Conservation (phyloP, 2,888 invertebrate genomes). For the Tachystola acroxantha region DNA sequence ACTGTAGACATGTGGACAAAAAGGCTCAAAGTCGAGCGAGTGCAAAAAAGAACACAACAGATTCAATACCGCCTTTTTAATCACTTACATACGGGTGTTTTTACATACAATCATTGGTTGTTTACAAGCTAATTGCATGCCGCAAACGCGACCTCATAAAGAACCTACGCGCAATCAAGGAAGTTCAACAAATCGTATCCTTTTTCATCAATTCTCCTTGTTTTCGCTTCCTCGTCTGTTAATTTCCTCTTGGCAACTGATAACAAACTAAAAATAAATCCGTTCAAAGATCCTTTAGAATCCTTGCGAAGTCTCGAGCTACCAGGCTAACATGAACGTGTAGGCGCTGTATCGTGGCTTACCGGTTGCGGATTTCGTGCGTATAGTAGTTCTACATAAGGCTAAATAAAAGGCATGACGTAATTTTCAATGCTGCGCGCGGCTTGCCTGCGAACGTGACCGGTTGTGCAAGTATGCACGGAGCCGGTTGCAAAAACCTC, state of each 20-base stretch:
- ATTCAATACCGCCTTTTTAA: neutral
- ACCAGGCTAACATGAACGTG: slow-evolving; percentile 52
- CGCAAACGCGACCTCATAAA: neutral
- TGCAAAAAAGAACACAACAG: neutral
- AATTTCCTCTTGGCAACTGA: slow-evolving; percentile 11
- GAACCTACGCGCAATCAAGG: slow-evolving; percentile 6
- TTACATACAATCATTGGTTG: neutral
- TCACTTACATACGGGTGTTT: neutral
- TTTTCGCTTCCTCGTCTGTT: slow-evolving; percentile 3
- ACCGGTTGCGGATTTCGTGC: slow-evolving; percentile 47
- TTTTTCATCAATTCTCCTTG: slow-evolving; percentile 9
- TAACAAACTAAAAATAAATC: neutral
- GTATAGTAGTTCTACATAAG: slow-evolving; percentile 54
- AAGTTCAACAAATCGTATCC: slow-evolving; percentile 10
- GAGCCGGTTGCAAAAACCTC: slow-evolving; percentile 46
- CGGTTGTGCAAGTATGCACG: slow-evolving; percentile 59
- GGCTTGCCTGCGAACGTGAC: slow-evolving; percentile 51
- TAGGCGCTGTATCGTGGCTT: slow-evolving; percentile 46
- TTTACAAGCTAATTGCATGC: neutral
- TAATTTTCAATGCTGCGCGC: slow-evolving; percentile 66
- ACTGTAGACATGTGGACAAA: no score
- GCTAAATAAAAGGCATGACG: slow-evolving; percentile 67
- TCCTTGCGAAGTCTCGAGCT: slow-evolving; percentile 54
- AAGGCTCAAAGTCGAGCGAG: no score
- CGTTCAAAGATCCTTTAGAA: slow-evolving; percentile 37